Evolutionary conservation across 2,888 invertebrate genomes (phyloP).

Genomic region (Platerodrilus igneus): DNA sequence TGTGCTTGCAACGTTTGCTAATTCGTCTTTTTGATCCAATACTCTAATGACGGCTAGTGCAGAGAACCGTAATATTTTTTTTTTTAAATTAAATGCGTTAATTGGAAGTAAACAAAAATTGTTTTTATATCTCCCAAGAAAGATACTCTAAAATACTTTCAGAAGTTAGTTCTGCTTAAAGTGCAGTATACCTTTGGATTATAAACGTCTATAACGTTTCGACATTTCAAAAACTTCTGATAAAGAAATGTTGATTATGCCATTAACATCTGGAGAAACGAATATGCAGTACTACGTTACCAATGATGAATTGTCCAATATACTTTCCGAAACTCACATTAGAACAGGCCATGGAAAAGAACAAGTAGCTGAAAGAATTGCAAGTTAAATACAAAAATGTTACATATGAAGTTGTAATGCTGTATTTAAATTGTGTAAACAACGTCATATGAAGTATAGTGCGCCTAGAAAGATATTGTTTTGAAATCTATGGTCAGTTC

Average conservation of each 20-base stretch:
- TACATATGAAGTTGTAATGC: constrained; percentile 32
- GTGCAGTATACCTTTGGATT: constrained; percentile 22
- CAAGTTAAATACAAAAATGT: constrained; percentile 35
- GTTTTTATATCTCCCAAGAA: constrained; percentile 31
- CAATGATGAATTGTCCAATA: constrained; percentile 33
- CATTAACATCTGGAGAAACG: constrained; percentile 30
- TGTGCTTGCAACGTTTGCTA: constrained; percentile 18
- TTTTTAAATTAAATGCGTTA: constrained; percentile 26
- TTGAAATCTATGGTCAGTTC: constrained; percentile 11
- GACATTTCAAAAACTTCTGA: constrained; percentile 31
- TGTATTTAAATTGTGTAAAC: constrained; percentile 32
- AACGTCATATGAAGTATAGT: constrained; percentile 31
- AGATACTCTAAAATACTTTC: constrained; percentile 32
- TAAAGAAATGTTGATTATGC: constrained; percentile 30
- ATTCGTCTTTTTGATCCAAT: constrained; percentile 16
- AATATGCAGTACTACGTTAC: constrained; percentile 28
- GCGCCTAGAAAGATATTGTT: constrained; percentile 24
- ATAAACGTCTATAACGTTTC: constrained; percentile 30
- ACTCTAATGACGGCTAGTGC: constrained; percentile 28
- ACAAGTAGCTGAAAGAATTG: constrained; percentile 32
- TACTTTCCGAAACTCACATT: constrained; percentile 31
- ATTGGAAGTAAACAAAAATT: constrained; percentile 31
- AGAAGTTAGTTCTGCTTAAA: constrained; percentile 33
- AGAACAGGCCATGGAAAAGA: constrained; percentile 34
- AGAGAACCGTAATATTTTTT: constrained; percentile 23